These are phyloP conservation scores for Cyphomyrus plagiostoma DNA, from an alignment of 2,113 vertebrate species.

Conservation along the genomic window DNA sequence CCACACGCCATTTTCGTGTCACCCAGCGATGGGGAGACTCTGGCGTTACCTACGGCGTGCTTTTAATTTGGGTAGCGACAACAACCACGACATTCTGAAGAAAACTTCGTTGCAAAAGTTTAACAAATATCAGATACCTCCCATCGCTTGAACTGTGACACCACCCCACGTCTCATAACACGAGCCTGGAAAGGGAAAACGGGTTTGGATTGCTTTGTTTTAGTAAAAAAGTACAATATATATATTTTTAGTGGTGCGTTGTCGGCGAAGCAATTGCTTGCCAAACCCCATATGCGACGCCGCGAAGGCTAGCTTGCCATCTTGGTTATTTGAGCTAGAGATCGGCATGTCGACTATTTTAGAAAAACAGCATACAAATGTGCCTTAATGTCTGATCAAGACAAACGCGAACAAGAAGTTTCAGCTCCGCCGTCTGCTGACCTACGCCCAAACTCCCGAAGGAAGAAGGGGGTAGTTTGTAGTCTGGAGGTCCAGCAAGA, in stretches of 20 bases:
- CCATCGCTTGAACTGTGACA: neutral
- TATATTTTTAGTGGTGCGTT: neutral
- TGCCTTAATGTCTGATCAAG: constrained; percentile 20
- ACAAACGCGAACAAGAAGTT: neutral
- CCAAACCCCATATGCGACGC: neutral
- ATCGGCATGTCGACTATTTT: neutral
- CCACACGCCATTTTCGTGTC: constrained; percentile 67
- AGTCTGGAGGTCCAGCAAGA: neutral
- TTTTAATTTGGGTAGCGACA: neutral
- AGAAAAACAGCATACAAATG: constrained; percentile 6
- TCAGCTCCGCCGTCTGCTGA: constrained; percentile 7
- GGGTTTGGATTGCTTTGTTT: neutral
- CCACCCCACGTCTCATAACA: neutral
- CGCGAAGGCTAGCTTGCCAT: neutral
- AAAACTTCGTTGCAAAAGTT: neutral
- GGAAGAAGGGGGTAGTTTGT: neutral
- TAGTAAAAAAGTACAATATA: neutral
- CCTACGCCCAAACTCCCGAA: neutral
- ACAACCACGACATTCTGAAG: neutral
- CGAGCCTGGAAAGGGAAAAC: neutral
- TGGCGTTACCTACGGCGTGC: constrained; percentile 12
- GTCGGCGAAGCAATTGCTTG: neutral
- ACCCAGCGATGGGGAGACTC: constrained; percentile 17
- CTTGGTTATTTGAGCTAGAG: neutral
- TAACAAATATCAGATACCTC: neutral